These are phyloP conservation scores for Esox lucius DNA, from an alignment of 2,797 vertebrate genomes.

Conservation along the genomic window DNA sequence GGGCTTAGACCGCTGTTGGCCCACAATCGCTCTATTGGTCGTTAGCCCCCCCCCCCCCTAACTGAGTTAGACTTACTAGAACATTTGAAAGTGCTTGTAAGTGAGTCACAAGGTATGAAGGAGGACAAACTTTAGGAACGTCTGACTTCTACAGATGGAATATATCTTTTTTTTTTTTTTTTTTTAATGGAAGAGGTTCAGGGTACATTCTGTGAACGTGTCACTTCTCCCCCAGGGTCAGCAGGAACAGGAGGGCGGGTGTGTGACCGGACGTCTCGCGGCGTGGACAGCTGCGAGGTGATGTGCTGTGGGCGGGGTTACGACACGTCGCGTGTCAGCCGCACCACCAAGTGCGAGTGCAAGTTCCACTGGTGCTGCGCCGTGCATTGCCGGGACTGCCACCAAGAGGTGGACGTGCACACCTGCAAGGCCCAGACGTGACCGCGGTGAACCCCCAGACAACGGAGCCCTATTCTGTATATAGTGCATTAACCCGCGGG, in stretches of 20 bases:
- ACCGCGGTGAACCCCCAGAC: conserved; percentile 40
- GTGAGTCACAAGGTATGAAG: background rate
- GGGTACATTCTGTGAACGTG: background rate
- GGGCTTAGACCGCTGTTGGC: background rate
- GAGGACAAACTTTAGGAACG: background rate
- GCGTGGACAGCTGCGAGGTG: conserved; percentile 91
- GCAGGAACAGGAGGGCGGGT: conserved; percentile 85
- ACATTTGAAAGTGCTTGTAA: background rate
- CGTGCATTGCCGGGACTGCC: conserved; percentile 91
- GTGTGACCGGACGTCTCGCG: conserved; percentile 87
- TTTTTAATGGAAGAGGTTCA: no score
- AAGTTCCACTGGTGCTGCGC: conserved; percentile 98
- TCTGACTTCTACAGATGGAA: background rate
- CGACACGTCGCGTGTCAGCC: conserved; percentile 86
- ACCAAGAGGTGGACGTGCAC: conserved; percentile 88
- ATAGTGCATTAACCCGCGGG: background rate
- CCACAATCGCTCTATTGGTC: background rate
- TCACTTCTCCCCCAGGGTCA: conserved; percentile 3
- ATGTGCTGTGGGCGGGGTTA: conserved; percentile 97
- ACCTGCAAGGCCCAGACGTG: conserved; percentile 88
- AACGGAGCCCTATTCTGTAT: background rate
- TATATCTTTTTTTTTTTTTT: background rate
- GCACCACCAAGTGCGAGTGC: conserved; percentile 90
- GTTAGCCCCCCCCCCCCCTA: background rate
- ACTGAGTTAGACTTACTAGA: background rate